phyloP scores from a whole-genome alignment of 2,888 invertebrate species.

The Xestobium rufovillosum region DNA sequence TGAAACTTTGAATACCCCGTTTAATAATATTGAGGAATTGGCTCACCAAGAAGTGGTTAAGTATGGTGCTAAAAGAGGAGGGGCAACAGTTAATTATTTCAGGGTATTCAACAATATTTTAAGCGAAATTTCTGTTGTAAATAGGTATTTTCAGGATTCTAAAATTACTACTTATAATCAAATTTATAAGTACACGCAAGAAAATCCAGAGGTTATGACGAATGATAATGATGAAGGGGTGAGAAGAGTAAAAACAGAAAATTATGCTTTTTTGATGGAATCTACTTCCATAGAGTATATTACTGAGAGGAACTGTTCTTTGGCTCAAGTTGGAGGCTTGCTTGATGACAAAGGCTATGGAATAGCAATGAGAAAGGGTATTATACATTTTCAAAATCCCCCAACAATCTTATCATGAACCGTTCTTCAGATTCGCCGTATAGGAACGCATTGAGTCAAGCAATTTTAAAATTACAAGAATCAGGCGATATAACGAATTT shows the following conservation, averaged over 20 bases:
- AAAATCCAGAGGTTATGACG: slow-evolving; percentile 54
- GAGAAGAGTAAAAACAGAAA: slow-evolving; percentile 40
- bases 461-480: slow-evolving; percentile 79
- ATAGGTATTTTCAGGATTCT: slow-evolving; percentile 55
- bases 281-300: slow-evolving; percentile 83
- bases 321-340: slow-evolving; percentile 64
- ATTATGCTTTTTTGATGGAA: slow-evolving; percentile 86
- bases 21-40: slow-evolving; percentile 76
- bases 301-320: slow-evolving; percentile 67
- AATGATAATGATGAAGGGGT: slow-evolving; percentile 60
- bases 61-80: slow-evolving; percentile 79
- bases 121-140: background rate
- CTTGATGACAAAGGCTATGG: slow-evolving; percentile 82
- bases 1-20: slow-evolving; percentile 63
- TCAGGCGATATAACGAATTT: slow-evolving; percentile 66
- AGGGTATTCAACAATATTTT: slow-evolving; percentile 49
- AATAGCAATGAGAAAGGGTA: slow-evolving; percentile 77
- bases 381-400: slow-evolving; percentile 18
- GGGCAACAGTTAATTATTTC: slow-evolving; percentile 85
- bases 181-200: slow-evolving; percentile 74
- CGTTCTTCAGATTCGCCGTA: slow-evolving; percentile 56
- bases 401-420: background rate
- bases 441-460: slow-evolving; percentile 69
- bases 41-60: slow-evolving; percentile 72
- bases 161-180: slow-evolving; percentile 68